Percentiles rank a stretch among this genome's conserved stretches.
These are phyloP conservation scores for Syngnathoides biaculeatus DNA, from an alignment of 2,113 vertebrate species.

Conservation along the genomic window DNA sequence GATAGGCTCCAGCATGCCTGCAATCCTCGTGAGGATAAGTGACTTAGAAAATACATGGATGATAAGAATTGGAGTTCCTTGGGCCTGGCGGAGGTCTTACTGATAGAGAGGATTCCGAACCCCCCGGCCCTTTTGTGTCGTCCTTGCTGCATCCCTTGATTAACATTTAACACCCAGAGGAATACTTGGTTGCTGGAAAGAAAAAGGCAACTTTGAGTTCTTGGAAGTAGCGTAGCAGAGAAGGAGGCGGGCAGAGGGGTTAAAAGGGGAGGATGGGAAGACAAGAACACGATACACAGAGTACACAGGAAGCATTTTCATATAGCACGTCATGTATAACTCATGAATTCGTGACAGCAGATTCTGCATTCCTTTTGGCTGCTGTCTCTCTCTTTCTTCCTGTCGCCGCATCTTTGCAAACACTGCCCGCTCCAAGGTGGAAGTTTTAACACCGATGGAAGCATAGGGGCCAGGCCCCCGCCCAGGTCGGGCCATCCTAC, in stretches of 20 bases:
- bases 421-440: slow-evolving; percentile 21
- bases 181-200: slow-evolving; percentile 64
- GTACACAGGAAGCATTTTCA: slow-evolving; percentile 72
- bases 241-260: slow-evolving; percentile 24
- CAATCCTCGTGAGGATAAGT: too few species aligned
- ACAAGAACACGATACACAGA: slow-evolving; percentile 51
- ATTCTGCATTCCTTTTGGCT: slow-evolving; percentile 70
- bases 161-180: slow-evolving; percentile 68
- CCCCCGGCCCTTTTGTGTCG: slow-evolving; percentile 32
- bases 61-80: slow-evolving; percentile 43
- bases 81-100: slow-evolving; percentile 11
- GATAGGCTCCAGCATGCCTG: too few species aligned
- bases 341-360: slow-evolving; percentile 72
- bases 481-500: slow-evolving; percentile 24
- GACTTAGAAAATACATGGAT: not conserved
- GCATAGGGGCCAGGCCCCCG: not conserved
- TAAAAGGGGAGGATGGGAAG: slow-evolving; percentile 11
- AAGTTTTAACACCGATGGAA: slow-evolving; percentile 27
- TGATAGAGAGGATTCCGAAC: not conserved
- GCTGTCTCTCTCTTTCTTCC: slow-evolving; percentile 36
- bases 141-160: slow-evolving; percentile 51
- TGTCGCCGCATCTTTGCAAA: slow-evolving; percentile 17
- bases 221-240: slow-evolving; percentile 45
- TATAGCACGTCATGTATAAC: slow-evolving; percentile 71
- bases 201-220: slow-evolving; percentile 65